Base-by-base conservation (phyloP, 2,888 invertebrate genomes). In the Volucella zonaria region DNA sequence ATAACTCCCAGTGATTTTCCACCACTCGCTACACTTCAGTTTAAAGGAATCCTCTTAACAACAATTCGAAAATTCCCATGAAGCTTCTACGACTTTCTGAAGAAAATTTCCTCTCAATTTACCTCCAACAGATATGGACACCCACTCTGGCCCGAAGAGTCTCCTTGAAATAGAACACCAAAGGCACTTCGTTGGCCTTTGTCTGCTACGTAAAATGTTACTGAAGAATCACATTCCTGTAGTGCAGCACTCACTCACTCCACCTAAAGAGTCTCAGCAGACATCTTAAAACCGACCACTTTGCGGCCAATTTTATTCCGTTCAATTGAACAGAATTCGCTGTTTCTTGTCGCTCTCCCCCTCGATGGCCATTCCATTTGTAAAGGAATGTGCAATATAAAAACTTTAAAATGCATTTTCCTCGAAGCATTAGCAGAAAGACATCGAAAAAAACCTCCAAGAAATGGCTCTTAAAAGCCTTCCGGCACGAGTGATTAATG, bases 401-500 rank as follows among this genome's bases (percentile, higher is more conserved):
- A 75, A 80, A 75, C 47, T 71, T 67, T 67, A 76, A 76, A 85
- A 76, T 80, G 80, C 83, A 76, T 66, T 80, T 62, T 51, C 43
- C 31, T 51, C 31, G 68, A 74, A 62, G 62, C 61, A 59, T 45
- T 52, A 45, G 49, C 14, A 64, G 56, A 67, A 54, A 62, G 43
- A 58, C 43, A n/a, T 18, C 49, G 45, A 54, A 43, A 49, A 14
- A 66, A 62, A 70, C 61, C 11, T 31, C 54, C 40, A 15, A 75
- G 71, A 83, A 75, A 74, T 66, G 59, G 31, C 81, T 80, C 76
- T 67, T 85, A 85, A 76, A 76, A 85, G 76, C 76, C 85, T 85
- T 85, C 85, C 85, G 81, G 81, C 81, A 73, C 6, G 68, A 80
- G 85, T 85, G 85, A 85, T 85, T 85, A 85, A 85, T 85, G 85